Base-by-base conservation (phyloP, 53 echinoderm and acorn worm genomes). In the Arbacia lixula region DNA sequence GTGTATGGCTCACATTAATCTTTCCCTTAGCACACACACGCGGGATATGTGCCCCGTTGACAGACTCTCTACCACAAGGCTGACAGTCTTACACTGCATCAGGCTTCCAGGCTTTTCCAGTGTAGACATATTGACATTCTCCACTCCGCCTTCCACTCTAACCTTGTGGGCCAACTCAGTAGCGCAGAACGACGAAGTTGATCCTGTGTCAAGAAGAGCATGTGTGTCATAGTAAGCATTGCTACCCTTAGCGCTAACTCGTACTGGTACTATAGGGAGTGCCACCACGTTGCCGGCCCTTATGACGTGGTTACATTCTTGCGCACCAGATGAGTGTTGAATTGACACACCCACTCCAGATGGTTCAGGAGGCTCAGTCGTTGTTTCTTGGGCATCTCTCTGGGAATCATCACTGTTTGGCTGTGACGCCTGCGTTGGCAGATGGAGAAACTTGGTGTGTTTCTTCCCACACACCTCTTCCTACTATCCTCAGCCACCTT, bases 361-460 rank as follows among this genome's bases (percentile, higher is more conserved):
- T 19, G n/a, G n/a, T n/a, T n/a, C n/a, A n/a, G n/a, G n/a, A n/a
- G n/a, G n/a, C n/a, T n/a, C n/a, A 56, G 4, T 29, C 3, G 30
- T 1, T 4, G 30, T 24, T 14, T 51, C 53, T 24, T 21, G 26
- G 29, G 6, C 76, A 29, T 76, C 12, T 12, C 3, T 26, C 16
- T 14, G 14, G 30, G 33, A 35, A 2, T 9, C 72, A n/a, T 36
- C 30, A 5, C 6, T 26, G 11, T 50, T 19, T 12, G 8, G 24
- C 72, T 56, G 14, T 14, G 57, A 56, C 12, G 12, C 12, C 21
- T 20, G 62, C 29, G 53, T 12, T 12, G n/a, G n/a, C n/a, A 77
- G 56, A 66, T 91, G 91, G 3, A 91, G 52, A 34, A 87, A 87
- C 51, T 75, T 91, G 0, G 87, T 91, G 79, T 91, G 91, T 68